Evolutionary conservation across 1,140 invertebrate species (phyloP).

Genomic region (Marisa cornuarietis): DNA sequence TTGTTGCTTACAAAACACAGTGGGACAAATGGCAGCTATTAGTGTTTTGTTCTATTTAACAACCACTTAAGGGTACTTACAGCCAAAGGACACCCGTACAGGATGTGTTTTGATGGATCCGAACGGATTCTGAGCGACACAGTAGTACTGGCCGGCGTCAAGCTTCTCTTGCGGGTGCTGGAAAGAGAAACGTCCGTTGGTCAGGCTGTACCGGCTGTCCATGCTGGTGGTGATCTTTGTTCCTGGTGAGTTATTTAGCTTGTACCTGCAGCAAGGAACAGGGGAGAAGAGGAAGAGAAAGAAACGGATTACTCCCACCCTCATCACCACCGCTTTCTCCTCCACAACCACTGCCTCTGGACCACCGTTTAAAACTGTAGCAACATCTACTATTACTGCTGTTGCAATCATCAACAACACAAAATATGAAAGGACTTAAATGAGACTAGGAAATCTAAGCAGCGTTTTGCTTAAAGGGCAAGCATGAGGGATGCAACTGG

Average conservation of each 20-base stretch:
- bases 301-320: not conserved
- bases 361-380: not conserved
- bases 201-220: slow-evolving; percentile 83
- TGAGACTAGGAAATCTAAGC: not conserved
- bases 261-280: slow-evolving; percentile 3
- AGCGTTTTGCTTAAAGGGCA: not conserved
- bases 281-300: not conserved
- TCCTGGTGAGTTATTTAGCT: slow-evolving; percentile 1
- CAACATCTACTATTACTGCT: too few relatives aligned
- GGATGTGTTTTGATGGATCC: slow-evolving; percentile 89
- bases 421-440: not conserved
- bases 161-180: slow-evolving; percentile 75
- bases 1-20: too few relatives aligned
- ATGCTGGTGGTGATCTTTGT: slow-evolving; percentile 23
- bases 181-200: slow-evolving; percentile 91
- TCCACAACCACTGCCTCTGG: not conserved
- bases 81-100: slow-evolving; percentile 88
- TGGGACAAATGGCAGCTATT: too few relatives aligned
- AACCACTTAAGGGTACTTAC: slow-evolving; percentile 44
- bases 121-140: slow-evolving; percentile 87
- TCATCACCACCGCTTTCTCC: not conserved
- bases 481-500: too few relatives aligned
- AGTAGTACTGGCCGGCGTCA: slow-evolving; percentile 91
- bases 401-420: not conserved
- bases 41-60: not conserved